Conservation (phyloP, 2,888 invertebrate species). For the Cataglyphis rosenhaueri region DNA sequence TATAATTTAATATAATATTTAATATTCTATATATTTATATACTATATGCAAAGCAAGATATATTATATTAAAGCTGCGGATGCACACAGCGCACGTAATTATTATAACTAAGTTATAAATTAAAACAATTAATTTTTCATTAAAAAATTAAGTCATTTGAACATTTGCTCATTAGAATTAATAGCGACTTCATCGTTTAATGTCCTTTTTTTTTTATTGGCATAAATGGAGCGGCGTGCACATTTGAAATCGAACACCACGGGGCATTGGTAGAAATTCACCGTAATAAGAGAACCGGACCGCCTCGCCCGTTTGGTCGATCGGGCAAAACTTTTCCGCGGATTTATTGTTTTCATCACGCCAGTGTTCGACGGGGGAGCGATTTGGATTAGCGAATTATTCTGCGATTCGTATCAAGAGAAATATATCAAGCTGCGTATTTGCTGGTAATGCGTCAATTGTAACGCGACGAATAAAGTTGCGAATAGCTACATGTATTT, state of each 20-base stretch:
- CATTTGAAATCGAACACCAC: not conserved
- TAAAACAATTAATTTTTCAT: not conserved
- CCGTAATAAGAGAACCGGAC: constrained; percentile 38
- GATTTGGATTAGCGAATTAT: constrained; percentile 37
- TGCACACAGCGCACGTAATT: not conserved
- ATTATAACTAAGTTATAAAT: not conserved
- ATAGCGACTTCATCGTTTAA: not conserved
- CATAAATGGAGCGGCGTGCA: not conserved
- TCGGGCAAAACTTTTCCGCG: constrained; percentile 18
- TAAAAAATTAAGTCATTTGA: not conserved
- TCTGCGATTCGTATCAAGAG: constrained; percentile 13
- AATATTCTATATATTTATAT: not conserved
- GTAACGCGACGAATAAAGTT: constrained; percentile 1
- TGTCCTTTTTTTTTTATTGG: not conserved
- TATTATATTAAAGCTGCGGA: not conserved
- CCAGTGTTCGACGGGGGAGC: constrained; percentile 28
- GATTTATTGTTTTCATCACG: constrained; percentile 52
- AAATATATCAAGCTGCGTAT: not conserved
- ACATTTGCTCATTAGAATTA: not conserved
- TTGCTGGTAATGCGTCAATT: constrained; percentile 1
- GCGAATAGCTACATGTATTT: not conserved
- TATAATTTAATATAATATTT: not conserved
- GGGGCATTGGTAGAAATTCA: constrained; percentile 12
- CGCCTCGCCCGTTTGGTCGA: constrained; percentile 26
- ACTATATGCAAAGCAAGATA: not conserved